Percentiles rank a stretch among this genome's conserved stretches.
phyloP scores from a whole-genome alignment of 2,888 invertebrate species.

The Mythimna loreyi region DNA sequence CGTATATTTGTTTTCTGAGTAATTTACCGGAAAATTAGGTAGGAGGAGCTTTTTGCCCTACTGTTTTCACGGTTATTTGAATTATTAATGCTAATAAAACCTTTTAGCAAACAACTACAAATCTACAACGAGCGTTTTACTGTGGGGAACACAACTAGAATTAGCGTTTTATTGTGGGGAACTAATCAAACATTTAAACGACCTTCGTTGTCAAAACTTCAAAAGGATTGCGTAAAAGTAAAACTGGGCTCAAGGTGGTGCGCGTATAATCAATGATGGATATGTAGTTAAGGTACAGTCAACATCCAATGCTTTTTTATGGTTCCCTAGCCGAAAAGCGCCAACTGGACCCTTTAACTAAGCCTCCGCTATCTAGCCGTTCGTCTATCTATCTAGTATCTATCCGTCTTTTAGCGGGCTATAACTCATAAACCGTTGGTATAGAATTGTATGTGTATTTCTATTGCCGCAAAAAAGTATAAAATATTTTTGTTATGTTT shows the following conservation, averaged over 20 bases:
- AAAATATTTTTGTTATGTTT: too few species aligned
- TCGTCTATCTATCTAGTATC: too few species aligned
- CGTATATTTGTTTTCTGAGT: neutral
- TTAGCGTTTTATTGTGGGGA: slow-evolving; percentile 31
- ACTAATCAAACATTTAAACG: slow-evolving; percentile 30
- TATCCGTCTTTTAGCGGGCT: too few species aligned
- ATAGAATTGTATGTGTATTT: too few species aligned
- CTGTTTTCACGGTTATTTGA: neutral
- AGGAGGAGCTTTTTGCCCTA: neutral
- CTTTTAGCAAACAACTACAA: slow-evolving; percentile 20
- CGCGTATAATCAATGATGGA: slow-evolving; percentile 5
- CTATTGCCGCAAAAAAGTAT: too few species aligned
- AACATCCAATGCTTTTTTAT: neutral
- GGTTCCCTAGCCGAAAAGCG: too few species aligned
- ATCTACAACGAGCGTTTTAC: slow-evolving; percentile 21
- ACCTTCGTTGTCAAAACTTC: slow-evolving; percentile 41
- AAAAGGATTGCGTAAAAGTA: slow-evolving; percentile 30
- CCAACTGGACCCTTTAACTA: too few species aligned
- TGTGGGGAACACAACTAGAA: slow-evolving; percentile 25
- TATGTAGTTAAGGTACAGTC: neutral
- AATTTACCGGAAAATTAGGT: slow-evolving; percentile 1
- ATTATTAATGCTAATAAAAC: slow-evolving; percentile 30
- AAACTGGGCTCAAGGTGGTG: slow-evolving; percentile 17
- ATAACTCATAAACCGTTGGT: too few species aligned
- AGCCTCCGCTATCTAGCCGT: too few species aligned